Evolutionary conservation across 2,888 invertebrate genomes (phyloP).

Genomic region (Chaitophorus viminalis): DNA sequence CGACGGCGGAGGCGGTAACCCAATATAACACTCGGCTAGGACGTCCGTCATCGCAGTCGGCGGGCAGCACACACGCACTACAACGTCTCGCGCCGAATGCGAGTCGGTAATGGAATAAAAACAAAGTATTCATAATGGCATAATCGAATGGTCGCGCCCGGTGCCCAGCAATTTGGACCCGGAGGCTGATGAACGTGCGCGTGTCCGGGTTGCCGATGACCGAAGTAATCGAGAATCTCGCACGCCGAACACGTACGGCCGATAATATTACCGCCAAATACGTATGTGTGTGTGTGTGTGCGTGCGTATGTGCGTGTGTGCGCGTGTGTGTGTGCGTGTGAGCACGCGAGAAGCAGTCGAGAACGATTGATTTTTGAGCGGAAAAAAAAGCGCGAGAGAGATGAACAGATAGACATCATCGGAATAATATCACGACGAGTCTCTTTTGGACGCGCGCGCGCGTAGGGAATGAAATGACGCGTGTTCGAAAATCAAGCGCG

Average conservation of each 20-base stretch:
- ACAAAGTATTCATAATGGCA: conserved; percentile 51
- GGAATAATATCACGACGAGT: neutral
- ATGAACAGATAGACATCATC: neutral
- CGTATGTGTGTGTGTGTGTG: neutral
- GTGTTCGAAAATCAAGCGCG: conserved; percentile 26
- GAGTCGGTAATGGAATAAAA: conserved; percentile 53
- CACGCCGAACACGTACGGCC: conserved; percentile 45
- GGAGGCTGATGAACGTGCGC: conserved; percentile 20
- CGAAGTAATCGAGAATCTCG: conserved; percentile 42
- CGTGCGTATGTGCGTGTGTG: neutral
- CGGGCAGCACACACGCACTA: neutral
- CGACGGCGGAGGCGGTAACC: neutral
- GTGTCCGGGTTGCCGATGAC: conserved; percentile 34
- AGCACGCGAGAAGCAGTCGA: neutral
- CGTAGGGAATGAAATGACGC: neutral
- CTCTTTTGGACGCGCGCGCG: neutral
- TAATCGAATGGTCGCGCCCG: conserved; percentile 47
- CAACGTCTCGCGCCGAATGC: neutral
- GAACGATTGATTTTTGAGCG: conserved; percentile 21
- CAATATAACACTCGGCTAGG: neutral
- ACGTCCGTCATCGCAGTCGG: neutral
- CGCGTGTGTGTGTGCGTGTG: neutral
- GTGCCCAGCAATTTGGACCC: conserved; percentile 22
- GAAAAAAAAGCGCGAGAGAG: neutral
- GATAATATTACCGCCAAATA: conserved; percentile 24